A percentile compares a stretch with the other conserved stretches of the same genome.
phyloP scores from a whole-genome alignment of 2,113 vertebrate species.

The Bos indicus region DNA sequence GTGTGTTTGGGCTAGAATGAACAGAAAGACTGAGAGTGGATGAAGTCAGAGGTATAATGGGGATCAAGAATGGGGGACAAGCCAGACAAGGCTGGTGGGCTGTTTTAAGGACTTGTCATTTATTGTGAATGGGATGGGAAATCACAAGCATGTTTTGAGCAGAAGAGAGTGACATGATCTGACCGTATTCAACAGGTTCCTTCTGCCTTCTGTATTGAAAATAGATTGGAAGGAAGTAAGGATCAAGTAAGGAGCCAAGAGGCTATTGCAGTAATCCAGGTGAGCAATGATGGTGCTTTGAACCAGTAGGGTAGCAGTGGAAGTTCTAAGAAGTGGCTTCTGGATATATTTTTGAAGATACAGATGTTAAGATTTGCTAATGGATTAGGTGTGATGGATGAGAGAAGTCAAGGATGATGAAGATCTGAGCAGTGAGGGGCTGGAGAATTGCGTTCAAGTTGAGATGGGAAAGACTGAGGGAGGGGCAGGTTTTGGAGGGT shows the following conservation, averaged over 20 bases:
- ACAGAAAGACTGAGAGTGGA: background rate
- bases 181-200: background rate
- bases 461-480: background rate
- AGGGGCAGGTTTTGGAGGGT: background rate
- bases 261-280: background rate
- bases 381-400: background rate
- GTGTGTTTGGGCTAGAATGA: background rate
- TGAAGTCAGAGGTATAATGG: background rate
- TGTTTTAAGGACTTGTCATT: background rate
- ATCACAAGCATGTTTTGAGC: background rate
- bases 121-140: background rate
- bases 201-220: background rate
- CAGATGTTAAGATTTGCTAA: background rate
- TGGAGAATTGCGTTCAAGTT: background rate
- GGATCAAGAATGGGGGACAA: background rate
- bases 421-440: background rate
- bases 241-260: background rate
- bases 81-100: background rate
- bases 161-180: background rate
- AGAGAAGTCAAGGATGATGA: background rate
- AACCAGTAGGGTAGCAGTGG: background rate
- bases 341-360: background rate
- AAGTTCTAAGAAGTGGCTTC: background rate
- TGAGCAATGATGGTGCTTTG: background rate
- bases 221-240: background rate